Evolutionary conservation across 2,113 vertebrate genomes (phyloP).

Genomic region (Heloderma charlesbogerti): DNA sequence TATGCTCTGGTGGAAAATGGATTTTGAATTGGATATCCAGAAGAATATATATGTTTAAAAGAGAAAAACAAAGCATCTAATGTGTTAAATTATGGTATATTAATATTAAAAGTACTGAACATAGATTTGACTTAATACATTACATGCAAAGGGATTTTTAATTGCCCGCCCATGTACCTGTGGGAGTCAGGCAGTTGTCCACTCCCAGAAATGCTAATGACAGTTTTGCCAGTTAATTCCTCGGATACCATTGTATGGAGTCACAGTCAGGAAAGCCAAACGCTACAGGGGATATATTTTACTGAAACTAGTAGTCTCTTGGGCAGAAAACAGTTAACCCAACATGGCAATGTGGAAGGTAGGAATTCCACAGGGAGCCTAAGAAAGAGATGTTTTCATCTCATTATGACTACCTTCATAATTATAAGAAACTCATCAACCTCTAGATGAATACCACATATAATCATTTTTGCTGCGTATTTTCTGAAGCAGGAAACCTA

Average conservation of each 20-base stretch:
- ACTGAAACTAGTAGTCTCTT: conserved; percentile 56
- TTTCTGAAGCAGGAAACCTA: conserved; percentile 84
- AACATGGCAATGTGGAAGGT: conserved; percentile 66
- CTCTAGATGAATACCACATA: conserved; percentile 79
- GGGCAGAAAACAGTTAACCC: conserved; percentile 80
- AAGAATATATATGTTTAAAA: conserved; percentile 22
- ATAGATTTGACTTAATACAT: conserved; percentile 62
- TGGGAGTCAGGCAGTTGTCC: conserved; percentile 64
- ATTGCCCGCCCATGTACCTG: conserved; percentile 48
- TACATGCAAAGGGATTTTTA: conserved; percentile 46
- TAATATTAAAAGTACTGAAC: conserved; percentile 56
- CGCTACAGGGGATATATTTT: conserved; percentile 60
- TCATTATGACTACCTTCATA: conserved; percentile 84
- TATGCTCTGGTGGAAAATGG: conserved; percentile 27
- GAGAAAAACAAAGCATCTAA: conserved; percentile 33
- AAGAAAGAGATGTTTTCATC: conserved; percentile 82
- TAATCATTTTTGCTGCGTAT: conserved; percentile 83
- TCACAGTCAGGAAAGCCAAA: conserved; percentile 37
- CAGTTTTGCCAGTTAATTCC: conserved; percentile 60
- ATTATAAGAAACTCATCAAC: conserved; percentile 86
- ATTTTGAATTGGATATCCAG: conserved; percentile 10
- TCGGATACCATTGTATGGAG: conserved; percentile 30
- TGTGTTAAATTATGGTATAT: conserved; percentile 61
- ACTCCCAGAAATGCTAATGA: conserved; percentile 58
- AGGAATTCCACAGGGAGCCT: conserved; percentile 76